phyloP scores from a whole-genome alignment of 2,113 vertebrate species.

The Ginglymostoma cirratum region DNA sequence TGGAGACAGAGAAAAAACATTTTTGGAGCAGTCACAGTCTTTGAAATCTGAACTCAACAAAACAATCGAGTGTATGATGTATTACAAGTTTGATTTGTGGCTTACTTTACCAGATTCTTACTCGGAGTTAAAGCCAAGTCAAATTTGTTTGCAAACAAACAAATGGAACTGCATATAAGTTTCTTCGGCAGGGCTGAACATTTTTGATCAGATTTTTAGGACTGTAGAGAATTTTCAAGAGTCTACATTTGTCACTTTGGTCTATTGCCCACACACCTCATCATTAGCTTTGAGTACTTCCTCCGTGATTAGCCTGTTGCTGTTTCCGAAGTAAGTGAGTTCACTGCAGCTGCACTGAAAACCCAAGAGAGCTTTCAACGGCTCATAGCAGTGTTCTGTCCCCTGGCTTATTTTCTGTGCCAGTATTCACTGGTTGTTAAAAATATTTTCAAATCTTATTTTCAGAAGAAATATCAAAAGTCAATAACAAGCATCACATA shows the following conservation, averaged over 20 bases:
- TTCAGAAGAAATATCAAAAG: neutral
- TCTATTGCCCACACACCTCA: neutral
- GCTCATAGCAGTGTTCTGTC: neutral
- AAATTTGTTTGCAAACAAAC: neutral
- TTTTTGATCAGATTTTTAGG: neutral
- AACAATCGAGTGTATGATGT: neutral
- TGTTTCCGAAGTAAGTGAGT: neutral
- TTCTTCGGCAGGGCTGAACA: neutral
- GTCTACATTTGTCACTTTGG: neutral
- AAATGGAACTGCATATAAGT: neutral
- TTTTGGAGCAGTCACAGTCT: neutral
- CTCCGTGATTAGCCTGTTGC: neutral
- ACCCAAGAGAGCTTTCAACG: neutral
- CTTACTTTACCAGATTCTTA: neutral
- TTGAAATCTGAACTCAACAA: neutral
- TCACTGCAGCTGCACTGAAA: slow-evolving; percentile 31
- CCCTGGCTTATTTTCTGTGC: neutral
- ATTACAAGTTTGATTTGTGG: neutral
- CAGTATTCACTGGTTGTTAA: neutral
- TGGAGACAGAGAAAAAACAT: neutral
- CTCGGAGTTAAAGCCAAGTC: neutral
- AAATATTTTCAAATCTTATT: slow-evolving; percentile 11
- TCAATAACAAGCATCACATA: neutral
- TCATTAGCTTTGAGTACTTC: neutral
- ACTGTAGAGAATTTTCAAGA: neutral